Conservation (phyloP, 92 coral and sea anemone genomes). For the Epizoanthus rinbou region DNA sequence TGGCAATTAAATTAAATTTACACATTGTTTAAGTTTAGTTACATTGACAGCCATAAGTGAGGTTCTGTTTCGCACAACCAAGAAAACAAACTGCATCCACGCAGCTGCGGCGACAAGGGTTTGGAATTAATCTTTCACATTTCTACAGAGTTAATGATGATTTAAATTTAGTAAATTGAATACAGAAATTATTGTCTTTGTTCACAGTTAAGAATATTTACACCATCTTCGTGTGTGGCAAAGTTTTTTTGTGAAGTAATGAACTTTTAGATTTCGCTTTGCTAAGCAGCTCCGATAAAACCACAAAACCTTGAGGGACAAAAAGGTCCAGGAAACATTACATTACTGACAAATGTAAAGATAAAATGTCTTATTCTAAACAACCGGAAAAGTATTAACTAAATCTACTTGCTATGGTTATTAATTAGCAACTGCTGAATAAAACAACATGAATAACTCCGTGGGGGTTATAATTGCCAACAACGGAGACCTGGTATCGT, state of each 20-base stretch:
- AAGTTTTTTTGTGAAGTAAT: constrained; percentile 31
- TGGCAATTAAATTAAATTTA: constrained; percentile 69
- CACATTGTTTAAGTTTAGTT: constrained; percentile 52
- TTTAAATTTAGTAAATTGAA: constrained; percentile 35
- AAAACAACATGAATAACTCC: constrained; percentile 43
- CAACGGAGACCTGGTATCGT: constrained; percentile 28
- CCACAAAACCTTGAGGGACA: constrained; percentile 8
- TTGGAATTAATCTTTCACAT: constrained; percentile 15
- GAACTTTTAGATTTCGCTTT: constrained; percentile 35
- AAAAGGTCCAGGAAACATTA: background rate
- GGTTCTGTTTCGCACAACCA: constrained; percentile 30
- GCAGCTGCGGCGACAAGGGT: background rate
- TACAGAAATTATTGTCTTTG: constrained; percentile 53
- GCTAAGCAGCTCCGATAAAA: constrained; percentile 17
- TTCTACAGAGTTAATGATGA: constrained; percentile 23
- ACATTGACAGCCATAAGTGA: constrained; percentile 48
- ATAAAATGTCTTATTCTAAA: background rate
- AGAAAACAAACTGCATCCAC: constrained; percentile 11
- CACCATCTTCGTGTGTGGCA: constrained; percentile 73
- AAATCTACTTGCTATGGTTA: constrained; percentile 15
- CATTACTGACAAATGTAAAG: background rate
- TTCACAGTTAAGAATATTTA: constrained; percentile 44
- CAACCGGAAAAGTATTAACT: background rate
- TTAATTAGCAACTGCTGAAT: constrained; percentile 41
- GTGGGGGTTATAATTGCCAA: constrained; percentile 40